Evolutionary conservation across 2,113 vertebrate species (phyloP), one percentile per base, ranked within the genome.

Genomic region (Mastomys natalensis): DNA sequence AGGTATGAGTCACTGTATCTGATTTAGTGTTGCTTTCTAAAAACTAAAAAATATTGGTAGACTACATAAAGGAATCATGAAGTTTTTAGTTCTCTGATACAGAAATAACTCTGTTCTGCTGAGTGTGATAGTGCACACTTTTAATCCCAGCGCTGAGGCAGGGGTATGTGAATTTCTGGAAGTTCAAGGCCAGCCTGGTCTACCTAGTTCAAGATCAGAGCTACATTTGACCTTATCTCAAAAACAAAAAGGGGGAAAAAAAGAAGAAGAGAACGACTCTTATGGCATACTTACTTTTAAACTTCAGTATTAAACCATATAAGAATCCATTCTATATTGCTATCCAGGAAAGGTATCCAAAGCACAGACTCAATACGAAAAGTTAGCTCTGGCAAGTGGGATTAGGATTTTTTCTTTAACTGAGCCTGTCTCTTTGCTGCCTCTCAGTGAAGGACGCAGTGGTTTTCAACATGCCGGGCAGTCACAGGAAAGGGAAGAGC

Each of bases 401-500:
- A 92, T 53, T 40, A 87, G 55, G 92, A 72, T 22, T 37, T 60
- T 58, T 34, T 55, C 6, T 64, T 93, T 51, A 21, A 37, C 10
- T 37, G 22, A 10, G 51, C 51, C 51, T 43, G 24, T 37, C 43
- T 76, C 24, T 76, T 76, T 76, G 43, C 73, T 76, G 26, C 73
- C 43, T 29, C 26, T 45, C 77, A 80, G 91, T 92, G 80, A 93
- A 89, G n/a, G 45, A 51, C 15, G 4, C 2, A 80, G 34, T 93
- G 55, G 45, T 91, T 94, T 95, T 58, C 51, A 92, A 58, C 24
- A 85, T 64, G 13, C 81, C 12, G 58, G 86, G 85, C 40, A 86
- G 45, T 60, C 81, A 94, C n/a, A 94, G 58, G 73, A 92, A 40
- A 84, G 13, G 68, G 62, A 68, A 53, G 76, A 84, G 62, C 62